Evolutionary conservation across 2,113 vertebrate genomes (phyloP), one percentile per base, ranked within the genome.

Genomic region (Phoxinus phoxinus): DNA sequence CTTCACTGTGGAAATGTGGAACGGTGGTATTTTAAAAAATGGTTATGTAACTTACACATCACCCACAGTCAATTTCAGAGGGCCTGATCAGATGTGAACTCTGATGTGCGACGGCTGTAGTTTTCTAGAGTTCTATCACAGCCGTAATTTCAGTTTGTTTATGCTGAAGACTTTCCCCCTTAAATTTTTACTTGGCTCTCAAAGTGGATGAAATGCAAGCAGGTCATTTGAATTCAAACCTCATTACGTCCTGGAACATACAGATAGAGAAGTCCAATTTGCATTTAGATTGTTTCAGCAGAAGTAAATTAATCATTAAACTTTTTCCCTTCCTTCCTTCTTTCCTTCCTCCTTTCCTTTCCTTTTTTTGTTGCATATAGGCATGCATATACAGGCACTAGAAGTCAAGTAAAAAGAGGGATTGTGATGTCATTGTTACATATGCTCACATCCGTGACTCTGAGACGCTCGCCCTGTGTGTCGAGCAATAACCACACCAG

Each of bases 211-310:
- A 89, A 88, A 90, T 84, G 89, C 90, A 92, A 92, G 90, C 90
- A 88, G 91, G 92, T 91, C 91, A 94, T 95, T 95, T 94, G 91
- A 94, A 95, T 94, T 94, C 93, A 90, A 89, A 87, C 85, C 92
- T 94, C 93, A 95, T 95, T 94, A 94, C 90, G 89, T 90, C 91
- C 93, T 94, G 92, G 90, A 89, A 93, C 92, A 93, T 89, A 89
- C 90, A 94, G 94, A 94, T 94, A 94, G 93, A 94, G 93, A 89
- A 92, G 89, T 93, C 90, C 92, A 94, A 95, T 95, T 95, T 95
- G 94, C 94, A 95, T 95, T 94, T 95, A 95, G 94, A 95, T 94
- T 95, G 94, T 94, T 94, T 94, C 93, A 93, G 91, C 91, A 93
- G 86, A 91, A 93, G 90, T 95, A 94, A 95, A 94, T 95, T 93